Evolutionary conservation across 1,140 invertebrate species (phyloP), one percentile per base, ranked within the genome.

Genomic region (Hyphantria cunea): DNA sequence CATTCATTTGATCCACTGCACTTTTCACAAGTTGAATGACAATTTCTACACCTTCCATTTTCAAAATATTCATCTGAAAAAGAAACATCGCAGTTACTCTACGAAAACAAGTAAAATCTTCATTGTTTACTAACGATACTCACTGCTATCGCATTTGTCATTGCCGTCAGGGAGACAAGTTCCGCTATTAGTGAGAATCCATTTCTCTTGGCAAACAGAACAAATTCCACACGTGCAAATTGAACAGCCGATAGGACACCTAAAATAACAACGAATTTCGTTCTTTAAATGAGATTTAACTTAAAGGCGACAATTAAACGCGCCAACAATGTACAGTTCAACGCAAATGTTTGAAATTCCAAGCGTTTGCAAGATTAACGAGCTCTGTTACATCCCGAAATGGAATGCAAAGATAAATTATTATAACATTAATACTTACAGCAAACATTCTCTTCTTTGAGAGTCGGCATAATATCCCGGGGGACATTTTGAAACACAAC

Each of bases 11-110:
- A 92, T 12, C 94, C 95, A 75, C 94, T 93, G 84, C 95, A 96
- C 45, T 93, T 94, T 72, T 94, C 93, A 75, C 95, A 96, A 41
- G 94, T 94, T 13, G 94, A 93, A 78, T 95, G 95, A 74, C 95
- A 96, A 32, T 93, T 92, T 80, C 94, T 94, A 86, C 96, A 96
- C 11, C 93, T 92, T 42, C 92, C 93, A 42, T 92, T 92, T 56
- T 95, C 94, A 59, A 93, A 94, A 85, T 95, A 96, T 82, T 96
- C 94, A 41, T 92, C 94, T 94, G 86, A 86, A 86, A 84, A 71
- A n/a, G n/a, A n/a, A 82, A 80, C 72, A 66, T 64, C 44, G 58
- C 48, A 52, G 51, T 59, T 15, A 68, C 52, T 51, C 4, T 15
- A 39, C 45, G 39, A 25, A 14, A 37, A 47, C 31, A 60, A 53